Conservation (phyloP, 2,888 invertebrate species). For the Bembecia ichneumoniformis region DNA sequence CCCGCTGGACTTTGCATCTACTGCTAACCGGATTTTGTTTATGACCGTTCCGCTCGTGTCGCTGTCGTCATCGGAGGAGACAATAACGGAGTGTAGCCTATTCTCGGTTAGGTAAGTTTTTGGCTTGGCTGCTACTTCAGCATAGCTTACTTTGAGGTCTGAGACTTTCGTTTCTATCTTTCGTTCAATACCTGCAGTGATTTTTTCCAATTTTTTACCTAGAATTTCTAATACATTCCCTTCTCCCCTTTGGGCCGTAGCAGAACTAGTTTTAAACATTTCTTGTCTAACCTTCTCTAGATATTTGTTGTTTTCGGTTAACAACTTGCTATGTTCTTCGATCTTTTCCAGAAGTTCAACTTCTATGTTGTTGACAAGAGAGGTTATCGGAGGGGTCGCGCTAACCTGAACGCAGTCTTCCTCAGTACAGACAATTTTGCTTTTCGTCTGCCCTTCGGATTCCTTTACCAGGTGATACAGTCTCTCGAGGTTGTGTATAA, state of each 20-base stretch:
- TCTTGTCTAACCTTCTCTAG: background rate
- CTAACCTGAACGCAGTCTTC: too few species aligned
- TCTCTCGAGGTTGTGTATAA: slow-evolving; percentile 1
- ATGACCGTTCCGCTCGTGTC: background rate
- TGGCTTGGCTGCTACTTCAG: background rate
- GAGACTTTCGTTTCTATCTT: too few species aligned
- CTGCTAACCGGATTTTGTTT: background rate
- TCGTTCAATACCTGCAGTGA: too few species aligned
- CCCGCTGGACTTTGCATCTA: slow-evolving; percentile 1
- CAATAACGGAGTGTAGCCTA: background rate
- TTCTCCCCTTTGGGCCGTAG: too few species aligned
- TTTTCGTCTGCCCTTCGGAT: too few species aligned
- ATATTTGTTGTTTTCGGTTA: background rate
- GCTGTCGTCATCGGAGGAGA: background rate
- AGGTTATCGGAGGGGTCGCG: too few species aligned
- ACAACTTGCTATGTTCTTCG: background rate
- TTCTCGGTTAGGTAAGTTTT: background rate
- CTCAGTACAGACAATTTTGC: too few species aligned
- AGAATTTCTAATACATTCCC: background rate
- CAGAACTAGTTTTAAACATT: too few species aligned
- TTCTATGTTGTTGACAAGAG: background rate
- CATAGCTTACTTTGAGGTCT: too few species aligned
- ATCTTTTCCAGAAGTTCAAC: background rate
- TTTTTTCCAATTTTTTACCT: background rate
- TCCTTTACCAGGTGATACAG: slow-evolving; percentile 6